Evolutionary conservation across 37 sponge, comb jelly and placozoan genomes (phyloP), one percentile per base, ranked within the genome.

Genomic region (Beroe ovata): DNA sequence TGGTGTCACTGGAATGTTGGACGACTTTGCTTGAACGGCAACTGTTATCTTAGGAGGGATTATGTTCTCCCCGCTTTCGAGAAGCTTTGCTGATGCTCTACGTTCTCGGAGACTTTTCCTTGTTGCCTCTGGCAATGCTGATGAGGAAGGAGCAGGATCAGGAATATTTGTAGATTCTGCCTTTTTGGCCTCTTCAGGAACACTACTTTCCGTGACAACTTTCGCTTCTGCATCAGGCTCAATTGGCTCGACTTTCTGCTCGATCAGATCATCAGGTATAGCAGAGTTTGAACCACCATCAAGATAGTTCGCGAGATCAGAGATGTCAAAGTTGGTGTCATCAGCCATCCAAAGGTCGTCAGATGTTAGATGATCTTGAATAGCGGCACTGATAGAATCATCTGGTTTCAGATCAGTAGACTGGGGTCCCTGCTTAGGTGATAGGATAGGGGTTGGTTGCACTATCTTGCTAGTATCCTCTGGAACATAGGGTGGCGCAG

Each of bases 271-370:
- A 54, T 66, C 69, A 14, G 84, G 54, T 22, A 77, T 77, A 6
- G 42, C 84, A 26, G 84, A 77, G 84, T 77, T 77, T 40, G 54
- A 42, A 36, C 84, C 84, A 19, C 84, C 84, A 41, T 77, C 84
- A 11, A 77, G 84, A 77, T 77, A 77, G n/a, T 77, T 77, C 0
- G 84, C 84, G 1, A 77, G 84, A 23, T 42, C 84, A 16, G 84
- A 42, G n/a, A 77, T 77, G n/a, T 77, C 84, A 30, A 66, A 66
- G 28, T 42, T 77, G 28, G 84, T n/a, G 25, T 77, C 84, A 77
- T 77, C 84, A 6, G 84, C 84, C 84, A 77, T 77, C 84, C 84
- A 77, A 30, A 77, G 84, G 41, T 77, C 54, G 28, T 77, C 84
- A n/a, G 42, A 66, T 29, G 69, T 66, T 18, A 66, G 36, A 30